Percentiles rank a stretch among this genome's conserved stretches.
These are phyloP conservation scores for Prochilodus magdalenae DNA, from an alignment of 2,113 vertebrate genomes.

Conservation along the genomic window DNA sequence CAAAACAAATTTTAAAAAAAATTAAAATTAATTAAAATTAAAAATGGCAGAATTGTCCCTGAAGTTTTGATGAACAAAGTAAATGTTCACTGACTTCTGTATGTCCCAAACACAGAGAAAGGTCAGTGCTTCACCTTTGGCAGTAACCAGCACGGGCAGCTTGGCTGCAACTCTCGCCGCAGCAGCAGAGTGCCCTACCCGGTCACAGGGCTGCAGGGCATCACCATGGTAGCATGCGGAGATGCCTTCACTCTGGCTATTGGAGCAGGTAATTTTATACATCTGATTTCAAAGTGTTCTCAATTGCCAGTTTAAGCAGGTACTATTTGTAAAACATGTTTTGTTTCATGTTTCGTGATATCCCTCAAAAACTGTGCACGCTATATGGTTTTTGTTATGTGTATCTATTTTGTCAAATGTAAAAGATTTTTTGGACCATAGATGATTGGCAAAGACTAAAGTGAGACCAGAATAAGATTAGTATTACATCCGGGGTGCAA, in stretches of 20 bases:
- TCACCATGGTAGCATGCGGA: conserved; percentile 89
- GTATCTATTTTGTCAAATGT: conserved; percentile 15
- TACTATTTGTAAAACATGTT: conserved; percentile 16
- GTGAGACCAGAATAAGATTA: neutral
- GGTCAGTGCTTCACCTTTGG: conserved; percentile 94
- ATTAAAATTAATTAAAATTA: too few relatives aligned
- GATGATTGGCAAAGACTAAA: too few relatives aligned
- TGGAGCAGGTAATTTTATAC: conserved; percentile 81
- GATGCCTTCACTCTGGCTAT: conserved; percentile 96
- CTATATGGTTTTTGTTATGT: too few relatives aligned
- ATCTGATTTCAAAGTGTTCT: neutral
- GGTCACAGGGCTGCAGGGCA: conserved; percentile 82
- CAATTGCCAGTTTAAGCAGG: neutral
- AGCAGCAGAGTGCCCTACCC: conserved; percentile 85
- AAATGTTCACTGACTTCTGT: neutral
- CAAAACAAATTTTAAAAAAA: too few relatives aligned
- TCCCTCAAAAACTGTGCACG: too few relatives aligned
- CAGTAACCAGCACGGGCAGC: conserved; percentile 96
- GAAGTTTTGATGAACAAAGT: too few relatives aligned
- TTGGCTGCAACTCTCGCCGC: conserved; percentile 84
- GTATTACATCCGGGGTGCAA: neutral
- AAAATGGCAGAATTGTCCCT: too few relatives aligned
- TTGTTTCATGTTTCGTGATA: too few relatives aligned
- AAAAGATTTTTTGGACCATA: neutral
- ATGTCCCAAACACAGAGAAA: conserved; percentile 72